Conservation (phyloP, 2,113 vertebrate genomes). For the Antigone vipio region DNA sequence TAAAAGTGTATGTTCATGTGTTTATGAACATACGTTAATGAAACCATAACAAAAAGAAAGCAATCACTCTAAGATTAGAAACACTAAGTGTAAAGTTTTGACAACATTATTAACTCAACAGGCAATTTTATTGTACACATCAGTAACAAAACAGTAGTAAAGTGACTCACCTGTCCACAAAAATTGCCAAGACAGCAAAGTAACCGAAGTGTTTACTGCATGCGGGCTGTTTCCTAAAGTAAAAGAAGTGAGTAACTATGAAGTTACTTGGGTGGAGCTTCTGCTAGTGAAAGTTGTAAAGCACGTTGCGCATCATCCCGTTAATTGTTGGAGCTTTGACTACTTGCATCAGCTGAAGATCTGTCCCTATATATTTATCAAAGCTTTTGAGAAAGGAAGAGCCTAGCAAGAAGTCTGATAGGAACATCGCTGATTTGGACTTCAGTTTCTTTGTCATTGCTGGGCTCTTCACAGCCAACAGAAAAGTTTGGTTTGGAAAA, state of each 20-base stretch:
- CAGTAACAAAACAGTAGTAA: not conserved
- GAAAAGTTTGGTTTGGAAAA: not conserved
- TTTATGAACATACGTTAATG: not conserved
- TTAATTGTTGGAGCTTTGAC: not conserved
- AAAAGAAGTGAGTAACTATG: not conserved
- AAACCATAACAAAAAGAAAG: not conserved
- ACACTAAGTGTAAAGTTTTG: not conserved
- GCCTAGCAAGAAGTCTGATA: not conserved
- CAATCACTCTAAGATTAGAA: not conserved
- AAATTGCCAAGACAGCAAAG: not conserved
- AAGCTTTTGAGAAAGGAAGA: not conserved
- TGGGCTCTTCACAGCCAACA: not conserved
- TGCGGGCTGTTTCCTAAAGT: not conserved
- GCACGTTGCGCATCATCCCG: fast-evolving
- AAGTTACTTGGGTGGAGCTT: not conserved
- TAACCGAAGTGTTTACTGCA: not conserved
- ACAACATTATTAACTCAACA: not conserved
- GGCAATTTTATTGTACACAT: not conserved
- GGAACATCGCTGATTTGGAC: not conserved
- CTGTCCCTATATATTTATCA: not conserved
- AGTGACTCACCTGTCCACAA: not conserved
- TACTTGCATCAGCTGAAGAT: not conserved
- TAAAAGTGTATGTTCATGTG: not conserved
- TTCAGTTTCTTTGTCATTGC: not conserved
- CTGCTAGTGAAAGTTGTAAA: not conserved